A percentile compares a stretch with the other conserved stretches of the same genome.
These are phyloP conservation scores for Tetragnatha montana DNA, from an alignment of 2,888 invertebrate species.

Conservation along the genomic window DNA sequence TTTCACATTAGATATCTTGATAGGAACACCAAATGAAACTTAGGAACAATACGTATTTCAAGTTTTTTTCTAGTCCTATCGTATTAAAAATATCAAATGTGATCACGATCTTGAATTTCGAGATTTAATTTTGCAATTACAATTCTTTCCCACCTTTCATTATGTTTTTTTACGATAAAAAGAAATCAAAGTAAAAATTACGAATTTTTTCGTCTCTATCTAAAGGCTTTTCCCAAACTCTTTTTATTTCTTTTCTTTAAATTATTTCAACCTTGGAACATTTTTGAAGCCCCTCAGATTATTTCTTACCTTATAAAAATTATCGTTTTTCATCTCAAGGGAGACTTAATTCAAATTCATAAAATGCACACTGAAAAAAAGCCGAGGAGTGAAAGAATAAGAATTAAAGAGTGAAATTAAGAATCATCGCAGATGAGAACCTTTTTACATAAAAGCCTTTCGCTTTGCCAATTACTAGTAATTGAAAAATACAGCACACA, in stretches of 20 bases:
- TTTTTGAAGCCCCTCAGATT: not conserved
- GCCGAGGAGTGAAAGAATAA: not conserved
- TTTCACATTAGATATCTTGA: not conserved
- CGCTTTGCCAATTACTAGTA: slow-evolving; percentile 40
- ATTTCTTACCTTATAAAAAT: slow-evolving; percentile 14
- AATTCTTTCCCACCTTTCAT: slow-evolving; percentile 4
- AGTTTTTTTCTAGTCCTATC: not conserved
- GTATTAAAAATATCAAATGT: not conserved
- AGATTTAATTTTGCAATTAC: slow-evolving; percentile 28
- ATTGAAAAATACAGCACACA: slow-evolving; percentile 40
- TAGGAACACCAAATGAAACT: not conserved
- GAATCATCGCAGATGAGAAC: slow-evolving; percentile 10
- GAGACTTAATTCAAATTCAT: not conserved
- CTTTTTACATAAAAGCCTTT: slow-evolving; percentile 19
- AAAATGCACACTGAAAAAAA: not conserved
- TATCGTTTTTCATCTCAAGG: not conserved
- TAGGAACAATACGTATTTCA: not conserved
- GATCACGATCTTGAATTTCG: not conserved
- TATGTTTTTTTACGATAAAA: not conserved
- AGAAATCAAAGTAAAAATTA: slow-evolving; percentile 6
- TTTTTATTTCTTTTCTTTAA: not conserved
- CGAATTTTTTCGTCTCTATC: not conserved
- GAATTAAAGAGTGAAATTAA: slow-evolving; percentile 24
- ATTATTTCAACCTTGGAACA: slow-evolving; percentile 3
- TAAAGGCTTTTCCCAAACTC: not conserved